Percentiles rank a stretch among this genome's conserved stretches.
Conservation (phyloP, 2,888 invertebrate species). For the Ophioninae sp. region DNA sequence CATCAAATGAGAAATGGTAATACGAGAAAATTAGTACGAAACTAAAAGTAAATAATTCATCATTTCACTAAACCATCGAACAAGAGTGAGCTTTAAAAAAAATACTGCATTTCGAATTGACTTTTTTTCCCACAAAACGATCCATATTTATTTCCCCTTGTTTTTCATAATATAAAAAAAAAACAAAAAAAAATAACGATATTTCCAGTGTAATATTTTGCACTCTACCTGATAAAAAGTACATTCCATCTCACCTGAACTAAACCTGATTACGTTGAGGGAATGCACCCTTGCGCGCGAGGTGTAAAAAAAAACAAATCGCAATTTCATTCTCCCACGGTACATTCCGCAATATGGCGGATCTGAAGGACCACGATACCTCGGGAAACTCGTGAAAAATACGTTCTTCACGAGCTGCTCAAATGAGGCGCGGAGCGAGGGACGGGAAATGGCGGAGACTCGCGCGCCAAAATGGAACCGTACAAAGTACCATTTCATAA, state of each 20-base stretch:
- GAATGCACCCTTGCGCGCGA: not conserved
- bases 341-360: slow-evolving; percentile 19
- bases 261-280: not conserved
- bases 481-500: slow-evolving; percentile 78
- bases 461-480: slow-evolving; percentile 75
- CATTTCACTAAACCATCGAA: too few relatives aligned
- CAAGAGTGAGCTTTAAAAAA: too few relatives aligned
- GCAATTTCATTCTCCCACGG: not conserved
- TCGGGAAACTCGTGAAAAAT: slow-evolving; percentile 68
- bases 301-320: not conserved
- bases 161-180: not conserved
- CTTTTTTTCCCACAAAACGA: not conserved
- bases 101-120: too few relatives aligned
- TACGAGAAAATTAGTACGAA: too few relatives aligned
- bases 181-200: not conserved
- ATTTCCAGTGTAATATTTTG: not conserved
- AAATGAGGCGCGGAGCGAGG: slow-evolving; percentile 31
- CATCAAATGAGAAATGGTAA: too few relatives aligned
- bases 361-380: slow-evolving; percentile 32
- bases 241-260: not conserved
- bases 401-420: slow-evolving; percentile 32
- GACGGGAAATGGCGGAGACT: slow-evolving; percentile 38
- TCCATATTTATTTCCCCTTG: not conserved
- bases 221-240: not conserved
- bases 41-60: too few relatives aligned